Base-by-base conservation (phyloP, 2,888 invertebrate species). In the Geotrupes spiniger region DNA sequence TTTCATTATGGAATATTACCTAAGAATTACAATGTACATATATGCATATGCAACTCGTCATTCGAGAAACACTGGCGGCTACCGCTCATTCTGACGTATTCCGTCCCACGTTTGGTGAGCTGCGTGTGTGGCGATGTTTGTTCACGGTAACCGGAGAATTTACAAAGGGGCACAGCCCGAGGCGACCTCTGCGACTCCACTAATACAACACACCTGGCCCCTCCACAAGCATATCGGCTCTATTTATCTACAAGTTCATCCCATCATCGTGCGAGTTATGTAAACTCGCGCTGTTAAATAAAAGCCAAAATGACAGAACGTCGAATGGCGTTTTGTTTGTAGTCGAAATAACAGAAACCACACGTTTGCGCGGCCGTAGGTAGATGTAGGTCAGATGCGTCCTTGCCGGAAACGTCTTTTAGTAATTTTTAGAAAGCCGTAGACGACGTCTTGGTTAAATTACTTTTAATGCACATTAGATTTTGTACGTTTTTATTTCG, bases 161-260 rank as follows among this genome's bases (percentile, higher is more conserved):
- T 53, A 45, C 39, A 44, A 48, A 48, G 48, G 45, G 45, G 41
- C 28, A 29, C 21, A 28, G 44, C 29, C 39, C 36, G 44, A 36
- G 31, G 40, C 41, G 36, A 36, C 52, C 49, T 42, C 43, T 52
- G 53, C 49, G 49, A 43, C 49, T 47, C 43, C 47, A 45, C 53
- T 58, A 56, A 58, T 54, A 58, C 52, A 50, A 56, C 54, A 52
- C 57, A 58, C 55, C 55, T 58, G 57, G 57, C 51, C 54, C 57
- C 52, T 51, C 53, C 54, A 41, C 52, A 47, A 27, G 33, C 33
- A 15, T 15, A 14, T 33, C 33, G 33, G 16, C 36, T 42, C 41
- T 37, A 38, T 48, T 42, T 42, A 42, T 42, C 42, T 39, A 33
- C 29, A 40, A 25, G 40, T 40, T 40, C 39, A 31, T 46, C 46